Evolutionary conservation across 2,888 invertebrate species (phyloP).

Genomic region (Halocaridina rubra): DNA sequence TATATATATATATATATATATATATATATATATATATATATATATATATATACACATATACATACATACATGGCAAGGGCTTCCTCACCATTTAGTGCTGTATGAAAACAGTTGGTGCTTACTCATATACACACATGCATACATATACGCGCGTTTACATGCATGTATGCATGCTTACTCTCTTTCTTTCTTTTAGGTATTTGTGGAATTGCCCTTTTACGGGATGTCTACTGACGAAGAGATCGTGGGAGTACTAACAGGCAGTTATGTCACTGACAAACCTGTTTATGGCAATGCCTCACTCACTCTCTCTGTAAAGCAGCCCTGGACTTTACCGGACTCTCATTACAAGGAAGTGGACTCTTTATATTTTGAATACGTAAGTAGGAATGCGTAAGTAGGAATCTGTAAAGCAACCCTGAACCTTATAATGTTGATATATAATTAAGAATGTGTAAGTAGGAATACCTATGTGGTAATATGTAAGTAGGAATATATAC

Average conservation of each 20-base stretch:
- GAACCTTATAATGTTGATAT: not conserved
- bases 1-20: not conserved
- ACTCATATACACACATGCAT: no score
- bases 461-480: no score
- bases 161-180: no score
- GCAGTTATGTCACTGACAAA: conserved; percentile 34
- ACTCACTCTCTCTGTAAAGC: conserved; percentile 28
- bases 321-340: conserved; percentile 36
- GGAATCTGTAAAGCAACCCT: no score
- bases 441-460: no score
- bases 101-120: no score
- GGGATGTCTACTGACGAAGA: conserved; percentile 18
- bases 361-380: not conserved
- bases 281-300: conserved; percentile 35
- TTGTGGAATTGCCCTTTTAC: conserved; percentile 34
- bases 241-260: conserved; percentile 23
- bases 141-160: no score
- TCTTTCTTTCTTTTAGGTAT: not conserved
- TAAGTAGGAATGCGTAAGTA: no score
- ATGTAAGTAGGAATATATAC: no score
- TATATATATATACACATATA: not conserved
- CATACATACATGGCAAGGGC: not conserved
- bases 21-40: not conserved
- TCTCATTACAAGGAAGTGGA: conserved; percentile 7
- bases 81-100: no score